Evolutionary conservation across 2,888 invertebrate species (phyloP), one percentile per base, ranked within the genome.

Genomic region (Rapana venosa): DNA sequence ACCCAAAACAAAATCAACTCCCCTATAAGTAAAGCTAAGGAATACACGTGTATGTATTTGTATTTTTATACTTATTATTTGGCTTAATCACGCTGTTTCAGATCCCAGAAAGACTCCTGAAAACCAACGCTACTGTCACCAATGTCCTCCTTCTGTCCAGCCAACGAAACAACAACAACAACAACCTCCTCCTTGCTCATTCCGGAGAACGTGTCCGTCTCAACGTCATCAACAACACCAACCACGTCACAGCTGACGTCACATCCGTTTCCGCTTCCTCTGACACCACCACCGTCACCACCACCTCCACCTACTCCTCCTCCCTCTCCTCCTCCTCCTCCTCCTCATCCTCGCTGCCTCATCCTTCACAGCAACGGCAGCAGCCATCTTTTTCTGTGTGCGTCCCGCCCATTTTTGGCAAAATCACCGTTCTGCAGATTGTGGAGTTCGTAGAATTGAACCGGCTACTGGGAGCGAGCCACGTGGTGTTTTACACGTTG

Each of bases 401-500:
- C 88, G 90, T 93, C n/a, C 93, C 93, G 20, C 93, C 93, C 0
- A 87, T 93, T 15, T 92, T 89, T 58, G 93, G 92, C n/a, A 70
- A 61, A 15, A 61, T 91, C 8, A 86, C 79, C n/a, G 86, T 84
- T 11, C 61, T 91, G 47, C 88, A 90, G 17, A 77, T 93, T 20
- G 90, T 93, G 22, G 93, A 93, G 88, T 93, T 93, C 79, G 88
- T 93, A 20, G 93, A 93, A 89, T 32, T 93, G 79, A 90, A 87
- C 66, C 47, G 90, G 30, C 36, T 93, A 2, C 84, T 93, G 11
- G 93, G 93, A 0, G 93, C 91, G 58, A 70, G 90, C 56, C 91
- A 92, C 88, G 92, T 93, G 70, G 87, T 89, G 13, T 92, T 93
- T 84, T 93, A 93, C 87, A 85, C 70, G 8, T 90, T 90, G 36